Evolutionary conservation across 2,888 invertebrate genomes (phyloP).

Genomic region (Aquatica leii): DNA sequence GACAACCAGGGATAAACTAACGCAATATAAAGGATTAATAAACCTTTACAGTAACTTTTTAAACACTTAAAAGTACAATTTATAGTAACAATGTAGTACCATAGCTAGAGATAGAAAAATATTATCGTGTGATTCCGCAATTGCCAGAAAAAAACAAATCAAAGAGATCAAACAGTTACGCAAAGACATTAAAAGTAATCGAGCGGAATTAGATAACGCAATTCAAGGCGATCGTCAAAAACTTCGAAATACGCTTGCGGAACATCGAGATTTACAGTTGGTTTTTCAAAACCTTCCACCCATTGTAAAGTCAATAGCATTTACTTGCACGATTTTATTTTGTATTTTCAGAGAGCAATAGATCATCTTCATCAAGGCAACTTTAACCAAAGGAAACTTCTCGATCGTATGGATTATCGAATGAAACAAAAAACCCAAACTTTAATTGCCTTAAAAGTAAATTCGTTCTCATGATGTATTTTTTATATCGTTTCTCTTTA

Average conservation of each 20-base stretch:
- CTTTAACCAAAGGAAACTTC: conserved; percentile 68
- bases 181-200: conserved; percentile 65
- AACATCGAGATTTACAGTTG: conserved; percentile 67
- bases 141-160: conserved; percentile 63
- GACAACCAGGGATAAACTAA: conserved; percentile 72
- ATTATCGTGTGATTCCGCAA: conserved; percentile 65
- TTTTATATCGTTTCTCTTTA: background rate
- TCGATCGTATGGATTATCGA: conserved; percentile 68
- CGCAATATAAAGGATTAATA: conserved; percentile 71
- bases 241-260: conserved; percentile 66
- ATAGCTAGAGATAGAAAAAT: conserved; percentile 70
- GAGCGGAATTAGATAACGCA: conserved; percentile 67
- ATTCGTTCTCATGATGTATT: background rate
- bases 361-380: conserved; percentile 70
- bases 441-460: conserved; percentile 68
- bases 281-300: conserved; percentile 63
- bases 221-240: conserved; percentile 69
- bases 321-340: no score
- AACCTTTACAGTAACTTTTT: conserved; percentile 67
- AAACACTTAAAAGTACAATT: background rate
- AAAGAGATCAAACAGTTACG: conserved; percentile 67
- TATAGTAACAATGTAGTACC: conserved; percentile 15
- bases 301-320: conserved; percentile 50
- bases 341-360: conserved; percentile 64
- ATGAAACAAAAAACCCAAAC: conserved; percentile 69